Conservation (phyloP, 2,888 invertebrate genomes). For the Perizoma affinitatum region DNA sequence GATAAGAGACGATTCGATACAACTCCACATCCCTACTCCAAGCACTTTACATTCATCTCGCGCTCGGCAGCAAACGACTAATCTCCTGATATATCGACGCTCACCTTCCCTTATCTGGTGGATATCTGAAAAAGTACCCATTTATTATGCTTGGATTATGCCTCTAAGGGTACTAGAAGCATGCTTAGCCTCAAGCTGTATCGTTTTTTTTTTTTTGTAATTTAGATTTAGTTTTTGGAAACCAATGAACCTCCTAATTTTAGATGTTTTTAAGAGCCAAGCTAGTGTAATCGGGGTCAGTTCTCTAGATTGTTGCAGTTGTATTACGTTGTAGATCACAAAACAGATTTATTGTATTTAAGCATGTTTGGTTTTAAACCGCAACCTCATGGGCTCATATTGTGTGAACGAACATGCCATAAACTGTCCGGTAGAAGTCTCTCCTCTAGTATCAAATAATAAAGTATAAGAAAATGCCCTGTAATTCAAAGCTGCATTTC, state of each 20-base stretch:
- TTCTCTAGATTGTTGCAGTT: too few relatives aligned
- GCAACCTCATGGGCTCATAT: too few relatives aligned
- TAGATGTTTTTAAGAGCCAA: too few relatives aligned
- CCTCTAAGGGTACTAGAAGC: slow-evolving; percentile 42
- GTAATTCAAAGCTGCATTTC: slow-evolving; percentile 36
- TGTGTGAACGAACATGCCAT: too few relatives aligned
- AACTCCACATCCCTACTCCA: slow-evolving; percentile 44
- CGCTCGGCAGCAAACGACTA: slow-evolving; percentile 73
- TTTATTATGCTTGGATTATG: slow-evolving; percentile 70
- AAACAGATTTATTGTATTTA: too few relatives aligned
- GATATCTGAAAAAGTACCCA: slow-evolving; percentile 75
- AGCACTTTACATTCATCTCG: slow-evolving; percentile 75
- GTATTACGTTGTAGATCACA: too few relatives aligned
- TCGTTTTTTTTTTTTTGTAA: slow-evolving; percentile 1
- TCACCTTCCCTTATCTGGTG: slow-evolving; percentile 75
- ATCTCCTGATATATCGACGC: slow-evolving; percentile 80
- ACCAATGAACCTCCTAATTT: neutral
- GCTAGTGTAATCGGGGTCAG: too few relatives aligned
- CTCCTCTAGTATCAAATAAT: too few relatives aligned
- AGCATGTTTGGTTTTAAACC: too few relatives aligned
- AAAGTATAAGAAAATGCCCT: too few relatives aligned
- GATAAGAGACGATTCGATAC: slow-evolving; percentile 7
- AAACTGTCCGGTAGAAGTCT: too few relatives aligned
- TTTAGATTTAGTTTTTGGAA: neutral
- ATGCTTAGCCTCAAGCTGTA: slow-evolving; percentile 1